Evolutionary conservation across 2,113 vertebrate species (phyloP).

Genomic region (Peromyscus polionotus): DNA sequence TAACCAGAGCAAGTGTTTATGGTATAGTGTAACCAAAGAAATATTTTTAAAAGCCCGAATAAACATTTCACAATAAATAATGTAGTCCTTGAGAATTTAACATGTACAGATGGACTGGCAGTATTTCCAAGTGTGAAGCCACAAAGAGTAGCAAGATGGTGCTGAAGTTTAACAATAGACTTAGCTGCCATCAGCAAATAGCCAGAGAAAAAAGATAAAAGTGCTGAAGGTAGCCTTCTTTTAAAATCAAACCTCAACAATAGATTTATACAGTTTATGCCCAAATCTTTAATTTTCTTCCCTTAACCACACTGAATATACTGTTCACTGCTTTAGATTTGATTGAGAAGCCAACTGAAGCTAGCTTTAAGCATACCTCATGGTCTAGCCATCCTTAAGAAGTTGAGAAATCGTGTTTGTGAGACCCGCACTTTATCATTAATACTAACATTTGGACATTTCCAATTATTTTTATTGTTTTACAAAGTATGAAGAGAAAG

Average conservation of each 20-base stretch:
- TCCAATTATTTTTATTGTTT: conserved; percentile 41
- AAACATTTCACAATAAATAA: not conserved
- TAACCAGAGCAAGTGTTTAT: not conserved
- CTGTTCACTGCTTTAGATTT: conserved; percentile 1
- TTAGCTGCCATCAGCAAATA: not conserved
- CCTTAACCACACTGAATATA: not conserved
- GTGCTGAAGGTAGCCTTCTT: not conserved
- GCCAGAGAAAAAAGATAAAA: not conserved
- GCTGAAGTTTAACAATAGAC: not conserved
- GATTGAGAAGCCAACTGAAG: not conserved
- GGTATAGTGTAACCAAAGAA: not conserved
- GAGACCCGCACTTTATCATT: not conserved
- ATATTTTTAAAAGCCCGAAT: not conserved
- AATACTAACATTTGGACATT: conserved; percentile 36
- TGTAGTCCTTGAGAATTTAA: not conserved
- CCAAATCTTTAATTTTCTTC: not conserved
- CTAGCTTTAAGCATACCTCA: not conserved
- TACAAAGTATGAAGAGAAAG: conserved; percentile 30
- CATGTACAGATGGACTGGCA: not conserved
- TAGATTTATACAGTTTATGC: not conserved
- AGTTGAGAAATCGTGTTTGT: not conserved
- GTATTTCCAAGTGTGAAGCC: not conserved
- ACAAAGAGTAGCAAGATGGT: not conserved
- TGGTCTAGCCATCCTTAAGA: not conserved
- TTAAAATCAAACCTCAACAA: not conserved